Evolutionary conservation across 2,113 vertebrate species (phyloP).

Genomic region (Brienomyrus brachyistius): DNA sequence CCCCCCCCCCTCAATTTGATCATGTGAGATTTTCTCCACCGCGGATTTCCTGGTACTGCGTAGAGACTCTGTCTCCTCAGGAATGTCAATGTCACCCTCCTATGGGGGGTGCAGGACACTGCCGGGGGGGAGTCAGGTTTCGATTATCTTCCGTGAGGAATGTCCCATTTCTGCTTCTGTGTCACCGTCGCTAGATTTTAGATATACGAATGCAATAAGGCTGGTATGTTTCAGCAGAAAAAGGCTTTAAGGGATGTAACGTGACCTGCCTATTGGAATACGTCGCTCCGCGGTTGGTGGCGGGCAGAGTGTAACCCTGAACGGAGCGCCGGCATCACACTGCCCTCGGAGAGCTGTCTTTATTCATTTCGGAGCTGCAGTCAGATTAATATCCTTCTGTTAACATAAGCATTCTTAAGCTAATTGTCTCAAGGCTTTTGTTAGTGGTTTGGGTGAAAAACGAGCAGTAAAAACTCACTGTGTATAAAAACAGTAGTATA

Average conservation of each 20-base stretch:
- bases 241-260: conserved; percentile 52
- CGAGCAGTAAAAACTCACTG: not conserved
- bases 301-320: conserved; percentile 47
- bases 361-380: not conserved
- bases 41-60: not conserved
- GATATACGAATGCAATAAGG: not conserved
- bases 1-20: conserved; percentile 16
- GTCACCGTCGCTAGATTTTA: not conserved
- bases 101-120: not conserved
- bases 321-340: conserved; percentile 43
- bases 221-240: not conserved
- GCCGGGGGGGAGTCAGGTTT: not conserved
- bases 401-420: not conserved
- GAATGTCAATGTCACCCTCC: not conserved
- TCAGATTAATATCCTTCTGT: not conserved
- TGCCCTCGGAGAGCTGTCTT: conserved; percentile 44
- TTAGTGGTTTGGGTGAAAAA: conserved; percentile 9
- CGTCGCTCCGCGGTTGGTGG: conserved; percentile 45
- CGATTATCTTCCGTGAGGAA: not conserved
- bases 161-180: not conserved
- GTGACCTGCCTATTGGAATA: conserved; percentile 50
- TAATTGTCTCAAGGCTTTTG: conserved; percentile 11
- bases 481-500: conserved; percentile 14
- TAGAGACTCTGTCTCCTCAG: not conserved
- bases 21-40: not conserved